Percentiles rank a stretch among this genome's conserved stretches.
phyloP scores from a whole-genome alignment of 2,888 invertebrate species.

The Spicauda simplicius region DNA sequence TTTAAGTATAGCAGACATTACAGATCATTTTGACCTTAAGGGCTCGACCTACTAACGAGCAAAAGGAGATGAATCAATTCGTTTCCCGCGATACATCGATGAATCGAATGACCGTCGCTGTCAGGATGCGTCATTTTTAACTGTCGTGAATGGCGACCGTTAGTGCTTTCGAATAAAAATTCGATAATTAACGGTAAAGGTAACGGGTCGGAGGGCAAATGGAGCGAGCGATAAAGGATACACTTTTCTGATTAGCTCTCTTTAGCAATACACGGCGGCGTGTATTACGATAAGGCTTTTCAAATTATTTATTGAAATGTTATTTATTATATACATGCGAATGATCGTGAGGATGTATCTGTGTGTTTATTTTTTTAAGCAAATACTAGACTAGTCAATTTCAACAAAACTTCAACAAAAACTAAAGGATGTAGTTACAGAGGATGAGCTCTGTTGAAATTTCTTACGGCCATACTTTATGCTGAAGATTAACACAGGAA shows the following conservation, averaged over 20 bases:
- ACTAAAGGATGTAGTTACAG: too few relatives aligned
- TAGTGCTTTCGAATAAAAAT: conserved; percentile 70
- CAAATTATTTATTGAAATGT: background rate
- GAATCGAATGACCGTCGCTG: conserved; percentile 55
- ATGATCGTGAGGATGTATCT: too few relatives aligned
- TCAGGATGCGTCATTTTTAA: conserved; percentile 75
- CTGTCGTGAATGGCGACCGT: conserved; percentile 69
- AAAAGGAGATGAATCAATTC: conserved; percentile 20
- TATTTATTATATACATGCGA: too few relatives aligned
- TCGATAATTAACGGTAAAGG: conserved; percentile 77
- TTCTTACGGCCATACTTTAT: too few relatives aligned
- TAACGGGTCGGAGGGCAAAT: conserved; percentile 74
- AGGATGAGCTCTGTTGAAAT: too few relatives aligned
- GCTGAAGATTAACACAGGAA: too few relatives aligned
- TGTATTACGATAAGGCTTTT: background rate
- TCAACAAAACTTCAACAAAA: too few relatives aligned
- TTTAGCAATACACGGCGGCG: conserved; percentile 4
- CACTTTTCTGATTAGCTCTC: conserved; percentile 25
- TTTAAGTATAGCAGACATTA: background rate
- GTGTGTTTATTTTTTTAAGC: too few relatives aligned
- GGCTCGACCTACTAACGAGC: conserved; percentile 7
- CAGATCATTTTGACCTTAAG: conserved; percentile 7
- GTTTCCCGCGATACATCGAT: conserved; percentile 48
- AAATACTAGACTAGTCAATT: too few relatives aligned
- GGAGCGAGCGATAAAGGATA: conserved; percentile 45